phyloP scores from a whole-genome alignment of 2,113 vertebrate species.

The Phocoena sinus region DNA sequence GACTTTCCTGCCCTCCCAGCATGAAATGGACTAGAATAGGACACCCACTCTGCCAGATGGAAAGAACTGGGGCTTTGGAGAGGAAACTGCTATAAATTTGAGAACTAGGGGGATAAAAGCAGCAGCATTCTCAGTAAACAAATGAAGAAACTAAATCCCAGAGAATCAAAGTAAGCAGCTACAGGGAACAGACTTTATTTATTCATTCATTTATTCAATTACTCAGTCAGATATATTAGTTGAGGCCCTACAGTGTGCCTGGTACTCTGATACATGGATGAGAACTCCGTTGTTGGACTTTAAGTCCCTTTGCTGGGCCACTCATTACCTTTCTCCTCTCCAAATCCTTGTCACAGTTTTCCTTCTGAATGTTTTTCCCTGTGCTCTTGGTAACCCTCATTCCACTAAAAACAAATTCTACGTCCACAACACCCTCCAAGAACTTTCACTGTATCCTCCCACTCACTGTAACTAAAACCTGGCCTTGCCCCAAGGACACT shows the following conservation, averaged over 20 bases:
- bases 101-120: not conserved
- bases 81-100: not conserved
- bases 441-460: not conserved
- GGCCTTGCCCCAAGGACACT: slow-evolving; percentile 5
- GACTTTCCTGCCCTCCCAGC: not conserved
- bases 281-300: not conserved
- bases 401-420: not conserved
- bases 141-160: not conserved
- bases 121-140: slow-evolving; percentile 15
- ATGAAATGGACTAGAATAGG: not conserved
- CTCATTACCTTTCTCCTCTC: not conserved
- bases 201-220: not conserved
- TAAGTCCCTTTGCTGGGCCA: not conserved
- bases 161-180: not conserved
- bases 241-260: not conserved
- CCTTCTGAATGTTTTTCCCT: not conserved
- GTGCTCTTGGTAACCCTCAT: not conserved
- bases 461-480: not conserved
- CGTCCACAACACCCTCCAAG: not conserved
- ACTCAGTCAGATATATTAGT: not conserved
- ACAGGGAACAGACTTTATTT: not conserved
- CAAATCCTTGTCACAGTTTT: not conserved
- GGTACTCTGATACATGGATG: not conserved
- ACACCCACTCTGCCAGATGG: not conserved
- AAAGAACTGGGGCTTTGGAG: not conserved